These are phyloP conservation scores for Xiphophorus maculatus DNA, from an alignment of 2,113 vertebrate genomes.

Conservation along the genomic window DNA sequence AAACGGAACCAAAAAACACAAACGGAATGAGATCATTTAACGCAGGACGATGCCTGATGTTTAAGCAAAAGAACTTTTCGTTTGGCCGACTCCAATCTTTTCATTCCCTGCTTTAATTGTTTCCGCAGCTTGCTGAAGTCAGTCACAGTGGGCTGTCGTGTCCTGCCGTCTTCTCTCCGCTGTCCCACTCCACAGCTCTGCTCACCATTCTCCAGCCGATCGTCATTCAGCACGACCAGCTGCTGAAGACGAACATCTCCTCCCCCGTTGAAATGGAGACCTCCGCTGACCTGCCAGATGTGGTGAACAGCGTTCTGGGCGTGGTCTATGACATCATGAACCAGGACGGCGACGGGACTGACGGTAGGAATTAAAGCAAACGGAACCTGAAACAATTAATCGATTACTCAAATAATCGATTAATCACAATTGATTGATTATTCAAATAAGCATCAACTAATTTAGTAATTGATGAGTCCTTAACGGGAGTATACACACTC, in stretches of 20 bases:
- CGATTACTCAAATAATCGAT: too few relatives aligned
- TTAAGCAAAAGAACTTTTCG: too few relatives aligned
- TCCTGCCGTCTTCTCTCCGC: conserved; percentile 85
- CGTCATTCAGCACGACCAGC: conserved; percentile 19
- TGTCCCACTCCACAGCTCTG: conserved; percentile 79
- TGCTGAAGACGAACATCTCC: conserved; percentile 6
- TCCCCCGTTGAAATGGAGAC: conserved; percentile 47
- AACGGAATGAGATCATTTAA: too few relatives aligned
- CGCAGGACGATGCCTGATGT: too few relatives aligned
- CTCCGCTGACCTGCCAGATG: conserved; percentile 77
- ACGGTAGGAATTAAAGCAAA: conserved; percentile 37
- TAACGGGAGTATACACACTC: too few relatives aligned
- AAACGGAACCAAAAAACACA: too few relatives aligned
- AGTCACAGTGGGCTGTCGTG: conserved; percentile 65
- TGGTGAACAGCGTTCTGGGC: conserved; percentile 81
- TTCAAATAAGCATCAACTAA: too few relatives aligned
- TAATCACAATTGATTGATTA: too few relatives aligned
- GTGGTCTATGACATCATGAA: conserved; percentile 73
- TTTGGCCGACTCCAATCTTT: neutral
- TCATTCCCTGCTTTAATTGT: neutral
- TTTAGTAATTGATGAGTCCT: too few relatives aligned
- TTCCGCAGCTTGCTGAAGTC: conserved; percentile 85
- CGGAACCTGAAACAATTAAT: too few relatives aligned
- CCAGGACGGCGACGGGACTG: conserved; percentile 49
- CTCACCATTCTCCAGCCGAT: conserved; percentile 81